Conservation (phyloP, 1,140 invertebrate species). For the Aphis gossypii region DNA sequence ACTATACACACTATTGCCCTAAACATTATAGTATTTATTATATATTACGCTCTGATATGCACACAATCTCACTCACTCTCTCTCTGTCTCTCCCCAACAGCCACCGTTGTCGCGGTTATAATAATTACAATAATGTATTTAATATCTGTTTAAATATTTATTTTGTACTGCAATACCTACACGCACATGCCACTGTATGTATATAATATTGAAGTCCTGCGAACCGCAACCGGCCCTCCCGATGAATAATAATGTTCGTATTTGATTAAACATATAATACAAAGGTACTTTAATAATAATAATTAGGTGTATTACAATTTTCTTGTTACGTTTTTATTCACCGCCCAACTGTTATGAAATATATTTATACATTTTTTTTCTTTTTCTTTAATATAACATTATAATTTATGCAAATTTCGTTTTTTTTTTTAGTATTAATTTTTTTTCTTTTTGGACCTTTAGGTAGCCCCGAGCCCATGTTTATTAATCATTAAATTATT, state of each 20-base stretch:
- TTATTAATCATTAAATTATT: not conserved
- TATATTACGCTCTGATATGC: not conserved
- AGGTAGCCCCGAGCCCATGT: not conserved
- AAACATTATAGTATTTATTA: not conserved
- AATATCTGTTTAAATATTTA: not conserved
- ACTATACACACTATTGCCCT: too few relatives aligned
- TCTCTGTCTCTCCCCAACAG: not conserved
- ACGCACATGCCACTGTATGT: not conserved
- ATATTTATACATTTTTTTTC: not conserved
- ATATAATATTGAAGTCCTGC: not conserved
- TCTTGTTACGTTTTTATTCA: not conserved
- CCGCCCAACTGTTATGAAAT: conserved; percentile 1
- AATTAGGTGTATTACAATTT: not conserved
- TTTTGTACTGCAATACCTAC: not conserved
- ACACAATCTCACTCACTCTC: not conserved
- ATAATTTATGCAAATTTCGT: not conserved
- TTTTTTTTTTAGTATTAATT: not conserved
- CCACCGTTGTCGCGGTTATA: not conserved
- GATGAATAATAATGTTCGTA: not conserved
- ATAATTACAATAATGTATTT: not conserved
- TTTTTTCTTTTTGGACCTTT: not conserved
- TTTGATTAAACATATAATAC: not conserved
- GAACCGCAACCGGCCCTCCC: not conserved
- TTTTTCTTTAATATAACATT: not conserved
- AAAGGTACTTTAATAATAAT: not conserved